phyloP scores from a whole-genome alignment of 1,140 invertebrate species.

The Aphaenogaster floridana region DNA sequence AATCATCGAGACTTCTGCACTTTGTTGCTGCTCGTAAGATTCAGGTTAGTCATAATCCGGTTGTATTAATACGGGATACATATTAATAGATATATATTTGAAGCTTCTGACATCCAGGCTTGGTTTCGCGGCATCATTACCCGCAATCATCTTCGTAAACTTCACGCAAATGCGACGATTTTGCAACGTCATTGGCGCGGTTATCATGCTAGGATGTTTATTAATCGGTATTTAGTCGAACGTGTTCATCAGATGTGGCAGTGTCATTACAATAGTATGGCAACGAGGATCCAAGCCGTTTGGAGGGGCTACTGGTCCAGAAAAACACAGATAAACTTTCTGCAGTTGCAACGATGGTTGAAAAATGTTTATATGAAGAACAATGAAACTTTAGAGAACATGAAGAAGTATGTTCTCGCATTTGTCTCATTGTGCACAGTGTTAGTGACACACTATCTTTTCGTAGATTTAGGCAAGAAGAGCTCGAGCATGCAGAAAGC shows the following conservation, averaged over 20 bases:
- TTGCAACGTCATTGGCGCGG: slow-evolving; percentile 79
- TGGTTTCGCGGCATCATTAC: slow-evolving; percentile 78
- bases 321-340: slow-evolving; percentile 65
- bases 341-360: slow-evolving; percentile 69
- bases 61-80: not conserved
- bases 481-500: slow-evolving; percentile 46
- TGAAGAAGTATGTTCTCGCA: slow-evolving; percentile 67
- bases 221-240: slow-evolving; percentile 56
- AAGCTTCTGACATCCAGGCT: slow-evolving; percentile 63
- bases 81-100: not conserved
- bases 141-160: slow-evolving; percentile 70
- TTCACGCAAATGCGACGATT: slow-evolving; percentile 68
- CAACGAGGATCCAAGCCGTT: slow-evolving; percentile 75
- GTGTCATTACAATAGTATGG: slow-evolving; percentile 71
- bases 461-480: slow-evolving; percentile 63
- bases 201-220: slow-evolving; percentile 56
- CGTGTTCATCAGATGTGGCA: slow-evolving; percentile 68
- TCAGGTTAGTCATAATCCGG: slow-evolving; percentile 71
- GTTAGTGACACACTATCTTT: not conserved
- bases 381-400: slow-evolving; percentile 59
- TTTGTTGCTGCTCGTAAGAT: slow-evolving; percentile 79
- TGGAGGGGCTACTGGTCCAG: slow-evolving; percentile 77
- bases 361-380: slow-evolving; percentile 66
- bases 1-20: slow-evolving; percentile 56
- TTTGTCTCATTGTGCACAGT: not conserved